Conservation (phyloP, 2,797 vertebrate species). For the Thalassophryne amazonica region DNA sequence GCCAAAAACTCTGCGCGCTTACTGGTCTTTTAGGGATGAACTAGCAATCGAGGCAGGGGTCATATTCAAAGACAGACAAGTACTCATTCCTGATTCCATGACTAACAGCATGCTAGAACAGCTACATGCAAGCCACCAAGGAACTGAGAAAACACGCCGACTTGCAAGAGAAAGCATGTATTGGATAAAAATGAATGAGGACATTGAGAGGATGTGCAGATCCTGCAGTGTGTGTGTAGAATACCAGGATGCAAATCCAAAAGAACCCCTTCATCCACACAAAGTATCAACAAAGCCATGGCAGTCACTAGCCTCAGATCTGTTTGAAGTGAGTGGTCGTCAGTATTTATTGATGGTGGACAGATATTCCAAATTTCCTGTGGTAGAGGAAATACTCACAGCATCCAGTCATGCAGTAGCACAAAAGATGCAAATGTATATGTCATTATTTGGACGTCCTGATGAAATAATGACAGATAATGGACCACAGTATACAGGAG, state of each 20-base stretch:
- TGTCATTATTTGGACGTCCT: conserved; percentile 5
- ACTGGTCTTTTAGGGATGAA: conserved; percentile 8
- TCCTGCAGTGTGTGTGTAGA: conserved; percentile 1
- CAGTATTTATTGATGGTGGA: conserved; percentile 6
- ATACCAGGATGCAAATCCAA: conserved; percentile 9
- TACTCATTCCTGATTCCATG: conserved; percentile 18
- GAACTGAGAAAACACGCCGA: not conserved
- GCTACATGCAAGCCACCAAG: conserved; percentile 7
- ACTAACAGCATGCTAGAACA: conserved; percentile 3
- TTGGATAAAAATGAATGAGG: conserved; percentile 9
- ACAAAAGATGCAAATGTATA: conserved; percentile 1
- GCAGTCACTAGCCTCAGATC: conserved; percentile 9
- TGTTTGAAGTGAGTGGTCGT: conserved; percentile 1
- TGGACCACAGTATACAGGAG: conserved; percentile 6
- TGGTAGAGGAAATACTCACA: conserved; percentile 6
- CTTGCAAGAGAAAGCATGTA: conserved; percentile 11
- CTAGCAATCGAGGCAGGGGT: conserved; percentile 8
- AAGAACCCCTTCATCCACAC: conserved; percentile 1
- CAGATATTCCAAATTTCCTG: conserved; percentile 19
- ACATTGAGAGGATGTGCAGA: conserved; percentile 1
- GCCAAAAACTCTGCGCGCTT: not conserved
- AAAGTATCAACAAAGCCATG: not conserved
- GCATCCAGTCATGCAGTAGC: conserved; percentile 5
- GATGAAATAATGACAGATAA: conserved; percentile 24
- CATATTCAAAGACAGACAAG: conserved; percentile 21